These are phyloP conservation scores for Epinotia brunnichana DNA, from an alignment of 2,888 invertebrate species.

Conservation along the genomic window DNA sequence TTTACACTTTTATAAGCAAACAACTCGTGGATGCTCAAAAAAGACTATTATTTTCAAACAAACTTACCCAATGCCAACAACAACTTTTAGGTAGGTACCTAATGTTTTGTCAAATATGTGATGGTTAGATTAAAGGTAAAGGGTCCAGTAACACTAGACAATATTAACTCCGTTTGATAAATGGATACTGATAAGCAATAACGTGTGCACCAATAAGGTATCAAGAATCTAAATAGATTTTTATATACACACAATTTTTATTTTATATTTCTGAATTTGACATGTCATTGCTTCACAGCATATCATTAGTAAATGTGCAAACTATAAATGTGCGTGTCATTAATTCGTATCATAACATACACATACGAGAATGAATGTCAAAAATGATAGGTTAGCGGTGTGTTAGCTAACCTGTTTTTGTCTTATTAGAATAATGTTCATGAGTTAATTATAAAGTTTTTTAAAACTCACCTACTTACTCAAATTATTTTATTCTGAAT, in stretches of 20 bases:
- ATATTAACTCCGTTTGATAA: neutral
- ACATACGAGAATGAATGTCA: neutral
- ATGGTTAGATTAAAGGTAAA: neutral
- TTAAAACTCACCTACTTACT: neutral
- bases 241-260: too few relatives aligned
- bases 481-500: neutral
- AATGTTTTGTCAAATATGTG: neutral
- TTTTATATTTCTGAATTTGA: too few relatives aligned
- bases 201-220: too few relatives aligned
- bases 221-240: too few relatives aligned
- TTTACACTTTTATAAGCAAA: too few relatives aligned
- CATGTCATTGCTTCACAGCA: too few relatives aligned
- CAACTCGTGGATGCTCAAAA: too few relatives aligned
- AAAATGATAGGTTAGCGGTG: neutral
- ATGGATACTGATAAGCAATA: too few relatives aligned
- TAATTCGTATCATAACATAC: neutral
- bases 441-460: too few relatives aligned
- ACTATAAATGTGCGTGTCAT: neutral
- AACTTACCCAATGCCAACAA: neutral
- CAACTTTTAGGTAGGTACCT: too few relatives aligned
- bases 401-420: neutral
- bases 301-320: neutral
- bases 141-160: neutral
- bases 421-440: neutral
- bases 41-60: too few relatives aligned